Conservation (phyloP, 2,888 invertebrate species). For the Globia sparganii region DNA sequence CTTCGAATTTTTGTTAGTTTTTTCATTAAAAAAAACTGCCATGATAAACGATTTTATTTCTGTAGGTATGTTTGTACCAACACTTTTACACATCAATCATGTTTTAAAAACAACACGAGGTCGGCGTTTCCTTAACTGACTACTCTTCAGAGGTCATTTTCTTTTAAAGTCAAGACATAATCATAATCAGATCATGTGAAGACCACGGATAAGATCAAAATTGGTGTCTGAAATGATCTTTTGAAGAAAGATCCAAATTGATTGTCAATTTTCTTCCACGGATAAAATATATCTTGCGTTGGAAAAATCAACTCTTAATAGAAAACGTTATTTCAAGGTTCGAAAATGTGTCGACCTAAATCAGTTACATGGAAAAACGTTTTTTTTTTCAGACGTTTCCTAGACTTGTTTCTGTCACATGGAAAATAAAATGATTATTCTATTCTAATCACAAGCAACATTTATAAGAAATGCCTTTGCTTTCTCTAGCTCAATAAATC, state of each 20-base stretch:
- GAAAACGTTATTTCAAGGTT: background rate
- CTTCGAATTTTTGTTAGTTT: background rate
- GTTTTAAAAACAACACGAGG: background rate
- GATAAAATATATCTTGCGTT: background rate
- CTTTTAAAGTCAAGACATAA: too few species aligned
- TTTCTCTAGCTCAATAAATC: constrained; percentile 8
- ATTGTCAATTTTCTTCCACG: too few species aligned
- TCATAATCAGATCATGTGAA: too few species aligned
- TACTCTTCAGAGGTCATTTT: too few species aligned
- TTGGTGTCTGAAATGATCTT: too few species aligned
- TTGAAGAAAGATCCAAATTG: too few species aligned
- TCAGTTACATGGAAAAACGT: background rate
- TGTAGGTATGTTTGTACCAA: background rate
- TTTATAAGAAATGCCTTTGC: constrained; percentile 10
- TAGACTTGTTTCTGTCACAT: background rate
- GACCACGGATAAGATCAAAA: too few species aligned
- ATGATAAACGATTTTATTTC: background rate
- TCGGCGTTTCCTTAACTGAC: too few species aligned
- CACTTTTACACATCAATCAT: too few species aligned
- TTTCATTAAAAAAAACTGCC: background rate
- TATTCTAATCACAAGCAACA: background rate
- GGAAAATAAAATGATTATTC: background rate
- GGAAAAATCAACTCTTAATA: too few species aligned
- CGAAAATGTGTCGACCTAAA: background rate
- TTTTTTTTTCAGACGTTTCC: background rate